Evolutionary conservation across 2,888 invertebrate genomes (phyloP).

Genomic region (Machimus rusticus): DNA sequence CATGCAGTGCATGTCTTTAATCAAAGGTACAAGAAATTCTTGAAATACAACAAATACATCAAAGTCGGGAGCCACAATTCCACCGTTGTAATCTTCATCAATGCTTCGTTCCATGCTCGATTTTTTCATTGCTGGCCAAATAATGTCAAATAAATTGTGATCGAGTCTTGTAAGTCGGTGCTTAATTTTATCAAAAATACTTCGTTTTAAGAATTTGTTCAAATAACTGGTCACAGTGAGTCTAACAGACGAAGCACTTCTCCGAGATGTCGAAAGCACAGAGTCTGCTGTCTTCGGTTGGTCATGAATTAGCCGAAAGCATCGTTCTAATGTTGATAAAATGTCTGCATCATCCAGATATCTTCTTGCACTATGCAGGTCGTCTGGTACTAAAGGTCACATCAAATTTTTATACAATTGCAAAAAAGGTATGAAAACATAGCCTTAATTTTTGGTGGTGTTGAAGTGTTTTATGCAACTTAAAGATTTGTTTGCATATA

Average conservation of each 20-base stretch:
- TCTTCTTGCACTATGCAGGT: conserved; percentile 77
- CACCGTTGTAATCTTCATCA: conserved; percentile 77
- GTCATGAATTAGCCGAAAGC: conserved; percentile 74
- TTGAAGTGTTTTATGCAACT: conserved; percentile 1
- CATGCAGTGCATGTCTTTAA: conserved; percentile 80
- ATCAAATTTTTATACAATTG: background rate
- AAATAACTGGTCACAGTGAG: conserved; percentile 68
- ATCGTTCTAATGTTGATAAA: conserved; percentile 77
- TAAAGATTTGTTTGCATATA: background rate
- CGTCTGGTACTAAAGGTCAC: conserved; percentile 72
- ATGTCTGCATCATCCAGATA: conserved; percentile 74
- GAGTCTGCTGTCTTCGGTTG: conserved; percentile 54
- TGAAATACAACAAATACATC: conserved; percentile 84
- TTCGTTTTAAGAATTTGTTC: conserved; percentile 77
- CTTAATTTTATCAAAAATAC: conserved; percentile 78
- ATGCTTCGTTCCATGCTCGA: conserved; percentile 68
- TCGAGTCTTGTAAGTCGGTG: conserved; percentile 80
- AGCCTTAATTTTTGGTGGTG: background rate
- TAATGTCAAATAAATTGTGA: conserved; percentile 86
- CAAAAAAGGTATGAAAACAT: background rate
- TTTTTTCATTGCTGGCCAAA: conserved; percentile 88
- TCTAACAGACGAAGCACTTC: conserved; percentile 69
- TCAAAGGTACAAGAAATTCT: conserved; percentile 82
- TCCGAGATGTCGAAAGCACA: conserved; percentile 58
- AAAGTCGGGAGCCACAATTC: conserved; percentile 84